A percentile compares a stretch with the other conserved stretches of the same genome.
Conservation (phyloP, 1,140 invertebrate species). For the Drosophila repleta region DNA sequence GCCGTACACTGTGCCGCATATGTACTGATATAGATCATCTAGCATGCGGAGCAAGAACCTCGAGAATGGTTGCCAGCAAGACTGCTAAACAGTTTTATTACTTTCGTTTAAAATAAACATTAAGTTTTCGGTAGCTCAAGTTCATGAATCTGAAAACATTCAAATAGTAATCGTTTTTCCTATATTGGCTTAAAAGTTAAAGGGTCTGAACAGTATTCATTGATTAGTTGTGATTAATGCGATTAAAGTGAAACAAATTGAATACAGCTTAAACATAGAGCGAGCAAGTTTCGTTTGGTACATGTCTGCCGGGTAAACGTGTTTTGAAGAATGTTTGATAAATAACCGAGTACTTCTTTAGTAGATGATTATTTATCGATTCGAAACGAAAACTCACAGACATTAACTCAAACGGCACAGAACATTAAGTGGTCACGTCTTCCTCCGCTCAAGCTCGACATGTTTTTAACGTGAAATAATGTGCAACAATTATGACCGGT, state of each 20-base stretch:
- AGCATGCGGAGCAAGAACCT: conserved; percentile 4
- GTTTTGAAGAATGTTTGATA: background rate
- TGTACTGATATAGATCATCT: conserved; percentile 9
- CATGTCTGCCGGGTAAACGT: background rate
- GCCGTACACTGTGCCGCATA: conserved; percentile 19
- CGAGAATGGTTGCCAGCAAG: background rate
- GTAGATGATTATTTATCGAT: background rate
- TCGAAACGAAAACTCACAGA: conserved; percentile 4
- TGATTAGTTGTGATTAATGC: no score
- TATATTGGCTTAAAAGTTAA: no score
- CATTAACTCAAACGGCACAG: conserved; percentile 18
- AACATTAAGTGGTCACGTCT: conserved; percentile 42
- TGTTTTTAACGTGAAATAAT: conserved; percentile 57
- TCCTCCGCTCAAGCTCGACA: conserved; percentile 12
- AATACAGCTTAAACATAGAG: no score
- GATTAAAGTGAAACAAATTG: no score
- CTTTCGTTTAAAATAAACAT: no score
- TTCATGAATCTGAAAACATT: no score
- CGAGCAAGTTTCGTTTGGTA: background rate
- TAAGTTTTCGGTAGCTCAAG: no score
- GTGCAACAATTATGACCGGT: conserved; percentile 18
- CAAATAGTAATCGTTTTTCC: no score
- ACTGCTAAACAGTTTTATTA: no score
- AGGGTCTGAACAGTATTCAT: no score
- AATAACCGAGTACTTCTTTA: background rate